Percentiles rank a stretch among this genome's conserved stretches.
phyloP scores from a whole-genome alignment of 2,888 invertebrate genomes.

The Trissoscelio sp. region DNA sequence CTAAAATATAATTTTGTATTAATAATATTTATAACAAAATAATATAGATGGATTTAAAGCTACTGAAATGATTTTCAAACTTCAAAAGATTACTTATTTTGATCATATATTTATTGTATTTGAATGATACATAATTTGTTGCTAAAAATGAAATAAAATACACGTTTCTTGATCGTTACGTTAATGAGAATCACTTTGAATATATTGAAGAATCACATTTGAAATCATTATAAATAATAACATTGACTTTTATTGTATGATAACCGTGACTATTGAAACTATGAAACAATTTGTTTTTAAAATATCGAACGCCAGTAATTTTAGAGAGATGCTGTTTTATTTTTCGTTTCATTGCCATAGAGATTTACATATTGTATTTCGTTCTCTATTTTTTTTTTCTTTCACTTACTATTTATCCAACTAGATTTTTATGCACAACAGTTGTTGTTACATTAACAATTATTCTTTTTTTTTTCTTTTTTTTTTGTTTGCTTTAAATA shows the following conservation, averaged over 20 bases:
- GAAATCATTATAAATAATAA: constrained; percentile 48
- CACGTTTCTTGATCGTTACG: constrained; percentile 31
- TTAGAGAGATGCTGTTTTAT: constrained; percentile 69
- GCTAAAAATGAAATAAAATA: constrained; percentile 55
- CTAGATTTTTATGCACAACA: constrained; percentile 71
- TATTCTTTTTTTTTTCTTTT: constrained; percentile 60
- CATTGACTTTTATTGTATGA: constrained; percentile 31
- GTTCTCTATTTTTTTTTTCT: constrained; percentile 61
- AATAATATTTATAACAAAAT: no score
- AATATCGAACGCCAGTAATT: constrained; percentile 66
- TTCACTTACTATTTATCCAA: constrained; percentile 69
- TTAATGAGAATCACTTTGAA: constrained; percentile 34
- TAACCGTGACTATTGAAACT: constrained; percentile 48
- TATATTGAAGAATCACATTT: constrained; percentile 38
- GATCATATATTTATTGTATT: constrained; percentile 64
- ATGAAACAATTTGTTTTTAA: constrained; percentile 46
- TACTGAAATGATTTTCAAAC: no score
- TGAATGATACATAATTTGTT: constrained; percentile 64
- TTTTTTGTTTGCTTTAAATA: constrained; percentile 67
- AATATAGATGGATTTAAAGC: no score
- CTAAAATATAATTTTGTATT: no score
- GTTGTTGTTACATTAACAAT: constrained; percentile 69
- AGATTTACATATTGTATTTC: constrained; percentile 70
- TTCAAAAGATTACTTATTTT: no score
- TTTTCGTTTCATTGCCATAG: constrained; percentile 68